Evolutionary conservation across 2,888 invertebrate genomes (phyloP).

Genomic region (Diadegma fenestrale): DNA sequence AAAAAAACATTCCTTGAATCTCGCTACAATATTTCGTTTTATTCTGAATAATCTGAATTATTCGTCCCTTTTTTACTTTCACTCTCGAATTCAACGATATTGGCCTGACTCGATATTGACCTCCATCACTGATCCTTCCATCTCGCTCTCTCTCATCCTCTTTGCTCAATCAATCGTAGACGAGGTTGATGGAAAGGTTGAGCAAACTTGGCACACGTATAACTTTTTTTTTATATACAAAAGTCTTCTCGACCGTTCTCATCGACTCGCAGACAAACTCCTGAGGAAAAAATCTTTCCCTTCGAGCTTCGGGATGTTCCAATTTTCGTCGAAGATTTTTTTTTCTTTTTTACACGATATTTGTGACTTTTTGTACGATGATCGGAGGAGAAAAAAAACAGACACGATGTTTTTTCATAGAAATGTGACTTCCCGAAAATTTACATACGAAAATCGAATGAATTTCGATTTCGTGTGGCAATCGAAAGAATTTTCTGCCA

Average conservation of each 20-base stretch:
- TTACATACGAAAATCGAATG: not conserved
- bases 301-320: not conserved
- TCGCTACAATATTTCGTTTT: not conserved
- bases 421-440: too few relatives aligned
- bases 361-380: too few relatives aligned
- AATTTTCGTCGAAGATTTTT: not conserved
- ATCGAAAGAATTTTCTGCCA: not conserved
- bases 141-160: slow-evolving; percentile 36
- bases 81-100: slow-evolving; percentile 33
- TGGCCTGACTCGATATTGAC: slow-evolving; percentile 63
- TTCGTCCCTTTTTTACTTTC: slow-evolving; percentile 27
- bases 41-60: too few relatives aligned
- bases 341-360: too few relatives aligned
- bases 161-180: slow-evolving; percentile 54
- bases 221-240: not conserved
- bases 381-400: too few relatives aligned
- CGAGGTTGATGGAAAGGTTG: slow-evolving; percentile 42
- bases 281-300: not conserved
- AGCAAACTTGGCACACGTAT: slow-evolving; percentile 39
- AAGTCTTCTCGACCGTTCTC: not conserved
- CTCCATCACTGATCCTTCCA: slow-evolving; percentile 50
- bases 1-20: not conserved
- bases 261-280: slow-evolving; percentile 7
- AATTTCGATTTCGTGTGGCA: not conserved
- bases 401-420: too few relatives aligned